These are phyloP conservation scores for Drosophila kepulauana DNA, from an alignment of 1,140 invertebrate genomes.

Conservation along the genomic window DNA sequence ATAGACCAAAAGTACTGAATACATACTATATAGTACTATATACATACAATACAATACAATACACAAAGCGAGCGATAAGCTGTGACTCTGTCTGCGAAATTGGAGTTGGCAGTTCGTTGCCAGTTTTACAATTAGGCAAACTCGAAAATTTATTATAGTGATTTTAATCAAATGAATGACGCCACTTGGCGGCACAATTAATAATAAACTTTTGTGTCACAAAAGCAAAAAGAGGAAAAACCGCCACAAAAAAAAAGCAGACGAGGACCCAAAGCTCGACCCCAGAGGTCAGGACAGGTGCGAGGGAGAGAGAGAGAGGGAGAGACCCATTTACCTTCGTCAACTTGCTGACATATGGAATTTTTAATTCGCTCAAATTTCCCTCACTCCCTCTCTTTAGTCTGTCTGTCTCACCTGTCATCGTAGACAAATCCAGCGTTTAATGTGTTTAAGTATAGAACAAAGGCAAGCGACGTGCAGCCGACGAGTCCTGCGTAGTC, in stretches of 20 bases:
- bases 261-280: neutral
- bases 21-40: conserved; percentile 25
- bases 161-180: conserved; percentile 80
- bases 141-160: conserved; percentile 73
- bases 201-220: conserved; percentile 67
- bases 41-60: conserved; percentile 14
- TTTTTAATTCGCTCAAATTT: conserved; percentile 84
- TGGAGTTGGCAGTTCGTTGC: conserved; percentile 46
- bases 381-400: neutral
- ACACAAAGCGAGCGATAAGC: conserved; percentile 24
- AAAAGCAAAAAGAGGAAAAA: neutral
- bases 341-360: conserved; percentile 81
- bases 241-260: neutral
- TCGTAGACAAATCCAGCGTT: conserved; percentile 97
- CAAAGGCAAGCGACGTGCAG: conserved; percentile 90
- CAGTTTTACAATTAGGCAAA: conserved; percentile 79
- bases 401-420: conserved; percentile 89
- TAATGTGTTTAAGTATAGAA: conserved; percentile 94
- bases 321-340: conserved; percentile 72
- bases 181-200: conserved; percentile 79
- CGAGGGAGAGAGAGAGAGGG: neutral
- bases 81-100: conserved; percentile 5
- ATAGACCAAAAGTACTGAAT: conserved; percentile 47
- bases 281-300: neutral
- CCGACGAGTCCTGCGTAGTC: conserved; percentile 89